Percentiles rank a stretch among this genome's conserved stretches.
Evolutionary conservation across 2,797 vertebrate genomes (phyloP).

Genomic region (Spinus olivaceus): DNA sequence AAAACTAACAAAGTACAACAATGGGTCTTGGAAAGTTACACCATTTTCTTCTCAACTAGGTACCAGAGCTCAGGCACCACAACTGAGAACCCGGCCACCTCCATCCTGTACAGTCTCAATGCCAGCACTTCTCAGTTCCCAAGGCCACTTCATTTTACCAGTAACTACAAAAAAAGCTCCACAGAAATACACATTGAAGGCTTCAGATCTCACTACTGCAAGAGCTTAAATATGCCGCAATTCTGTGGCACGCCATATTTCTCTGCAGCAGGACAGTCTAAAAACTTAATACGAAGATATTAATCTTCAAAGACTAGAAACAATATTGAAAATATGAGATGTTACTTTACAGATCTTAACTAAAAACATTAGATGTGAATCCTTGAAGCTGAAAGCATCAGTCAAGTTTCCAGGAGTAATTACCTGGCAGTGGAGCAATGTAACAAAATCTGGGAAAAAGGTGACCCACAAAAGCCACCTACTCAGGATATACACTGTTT

Average conservation of each 20-base stretch:
- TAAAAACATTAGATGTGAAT: not conserved
- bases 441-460: not conserved
- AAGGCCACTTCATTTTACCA: not conserved
- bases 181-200: not conserved
- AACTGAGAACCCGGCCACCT: fast-evolving
- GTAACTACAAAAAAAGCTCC: not conserved
- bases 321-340: not conserved
- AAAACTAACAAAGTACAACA: not conserved
- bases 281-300: not conserved
- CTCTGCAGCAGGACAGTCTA: not conserved
- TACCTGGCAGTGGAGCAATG: not conserved
- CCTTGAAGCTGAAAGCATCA: not conserved
- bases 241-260: fast-evolving
- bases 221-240: fast-evolving
- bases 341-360: not conserved
- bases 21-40: fast-evolving
- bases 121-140: not conserved
- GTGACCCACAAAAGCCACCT: not conserved
- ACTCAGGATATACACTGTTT: not conserved
- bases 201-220: not conserved
- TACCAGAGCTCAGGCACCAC: not conserved
- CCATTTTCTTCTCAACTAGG: not conserved
- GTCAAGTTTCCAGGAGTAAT: not conserved
- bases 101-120: fast-evolving
- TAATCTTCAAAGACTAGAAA: not conserved